Evolutionary conservation across 2,888 invertebrate genomes (phyloP), one percentile per base, ranked within the genome.

Genomic region (Drosophila maculinotata): DNA sequence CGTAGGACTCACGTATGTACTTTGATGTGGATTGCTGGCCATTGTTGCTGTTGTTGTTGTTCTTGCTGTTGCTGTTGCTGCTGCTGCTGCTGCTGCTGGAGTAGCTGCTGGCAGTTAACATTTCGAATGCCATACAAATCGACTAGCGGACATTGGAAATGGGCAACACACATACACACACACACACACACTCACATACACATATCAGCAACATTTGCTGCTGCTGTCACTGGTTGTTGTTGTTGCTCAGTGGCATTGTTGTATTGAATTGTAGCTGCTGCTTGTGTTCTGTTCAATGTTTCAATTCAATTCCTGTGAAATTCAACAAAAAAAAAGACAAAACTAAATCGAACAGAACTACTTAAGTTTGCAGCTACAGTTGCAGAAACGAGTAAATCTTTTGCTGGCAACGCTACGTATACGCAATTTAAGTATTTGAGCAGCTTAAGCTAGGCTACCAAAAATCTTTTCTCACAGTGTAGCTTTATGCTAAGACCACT

Each of bases 91-190:
- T 54, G 67, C 56, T 72, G 58, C 52, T 63, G 75, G 58, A 72
- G 70, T 30, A 49, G 69, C 68, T 71, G 71, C 47, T 78, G 87
- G 85, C 86, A 83, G 81, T 69, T 79, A 70, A 79, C 88, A 83
- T 88, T 78, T 86, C 80, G 83, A 86, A 84, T 76, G 79, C 88
- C 88, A 79, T 83, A 83, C 86, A 83, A 83, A 86, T 82, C 86
- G 83, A 79, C 76, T 82, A 85, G 79, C 75, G 81, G 78, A 84
- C 80, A 84, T 64, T 67, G 78, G 58, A 48, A 85, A 81, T 76
- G 86, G 80, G 63, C 76, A 69, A 68, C 64, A 48, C 17, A 56
- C 28, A 20, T n/a, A 58, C n/a, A 26, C n/a, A 41, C 7, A 33
- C 9, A n/a, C 9, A 38, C 39, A 49, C 3, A 26, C 15, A 31